These are phyloP conservation scores for Ichneumoninae sp. DNA, from an alignment of 2,888 invertebrate genomes.

Conservation along the genomic window DNA sequence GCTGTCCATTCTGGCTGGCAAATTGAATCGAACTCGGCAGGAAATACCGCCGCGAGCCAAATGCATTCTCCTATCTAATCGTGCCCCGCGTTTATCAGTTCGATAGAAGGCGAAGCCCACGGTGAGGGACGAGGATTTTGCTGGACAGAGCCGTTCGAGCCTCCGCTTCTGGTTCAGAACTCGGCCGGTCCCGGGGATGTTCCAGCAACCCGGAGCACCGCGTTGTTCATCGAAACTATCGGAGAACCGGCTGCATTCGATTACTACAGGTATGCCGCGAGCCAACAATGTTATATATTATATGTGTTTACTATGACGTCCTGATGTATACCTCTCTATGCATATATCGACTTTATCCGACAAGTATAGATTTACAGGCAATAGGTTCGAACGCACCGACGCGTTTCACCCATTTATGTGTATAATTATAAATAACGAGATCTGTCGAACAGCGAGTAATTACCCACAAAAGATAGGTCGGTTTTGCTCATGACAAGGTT, in stretches of 20 bases:
- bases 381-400: slow-evolving; percentile 8
- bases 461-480: slow-evolving; percentile 1
- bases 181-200: slow-evolving; percentile 17
- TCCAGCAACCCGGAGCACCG: slow-evolving; percentile 14
- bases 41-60: slow-evolving; percentile 74
- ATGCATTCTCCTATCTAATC: slow-evolving; percentile 76
- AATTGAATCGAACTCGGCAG: slow-evolving; percentile 78
- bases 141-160: slow-evolving; percentile 22
- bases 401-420: slow-evolving; percentile 17
- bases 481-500: slow-evolving; percentile 5
- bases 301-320: neutral
- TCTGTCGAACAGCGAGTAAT: slow-evolving; percentile 24
- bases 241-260: slow-evolving; percentile 18
- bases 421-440: slow-evolving; percentile 21
- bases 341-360: slow-evolving; percentile 26
- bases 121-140: slow-evolving; percentile 34
- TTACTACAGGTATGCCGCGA: slow-evolving; percentile 15
- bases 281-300: slow-evolving; percentile 4
- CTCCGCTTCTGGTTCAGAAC: slow-evolving; percentile 9
- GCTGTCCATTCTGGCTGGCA: slow-evolving; percentile 70
- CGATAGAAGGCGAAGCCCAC: slow-evolving; percentile 66
- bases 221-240: slow-evolving; percentile 35
- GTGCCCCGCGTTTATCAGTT: slow-evolving; percentile 73
- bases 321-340: neutral
- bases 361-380: slow-evolving; percentile 15